Conservation (phyloP, 2,888 invertebrate genomes). For the Drosophila rubida region DNA sequence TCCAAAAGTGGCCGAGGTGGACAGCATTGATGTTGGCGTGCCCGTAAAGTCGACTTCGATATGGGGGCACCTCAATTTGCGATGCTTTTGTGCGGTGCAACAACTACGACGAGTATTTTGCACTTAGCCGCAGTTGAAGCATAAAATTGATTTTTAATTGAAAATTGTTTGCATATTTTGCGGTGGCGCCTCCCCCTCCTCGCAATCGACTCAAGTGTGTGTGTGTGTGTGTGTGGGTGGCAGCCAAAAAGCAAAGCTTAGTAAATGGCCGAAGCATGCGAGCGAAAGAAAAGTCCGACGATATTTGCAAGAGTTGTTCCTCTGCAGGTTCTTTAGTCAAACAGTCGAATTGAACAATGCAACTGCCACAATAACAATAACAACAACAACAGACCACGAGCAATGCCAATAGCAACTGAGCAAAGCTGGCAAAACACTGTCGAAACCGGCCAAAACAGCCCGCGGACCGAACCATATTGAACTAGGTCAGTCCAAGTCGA, state of each 20-base stretch:
- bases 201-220: background rate
- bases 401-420: slow-evolving; percentile 1
- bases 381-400: slow-evolving; percentile 5
- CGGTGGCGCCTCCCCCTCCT: background rate
- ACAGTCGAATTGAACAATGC: slow-evolving; percentile 7
- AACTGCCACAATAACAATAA: slow-evolving; percentile 12
- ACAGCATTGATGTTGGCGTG: background rate
- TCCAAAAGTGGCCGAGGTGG: background rate
- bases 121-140: slow-evolving; percentile 79
- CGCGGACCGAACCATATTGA: slow-evolving; percentile 44
- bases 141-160: slow-evolving; percentile 82
- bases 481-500: slow-evolving; percentile 62
- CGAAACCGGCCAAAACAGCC: slow-evolving; percentile 20
- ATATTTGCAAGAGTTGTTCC: background rate
- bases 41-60: slow-evolving; percentile 47
- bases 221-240: slow-evolving; percentile 4
- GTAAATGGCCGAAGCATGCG: slow-evolving; percentile 1
- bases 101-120: slow-evolving; percentile 51
- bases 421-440: slow-evolving; percentile 6
- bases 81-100: slow-evolving; percentile 4
- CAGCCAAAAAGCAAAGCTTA: background rate
- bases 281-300: background rate
- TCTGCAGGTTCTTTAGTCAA: slow-evolving; percentile 1
- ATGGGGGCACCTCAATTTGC: slow-evolving; percentile 38
- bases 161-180: slow-evolving; percentile 80